A percentile compares a stretch with the other conserved stretches of the same genome.
These are phyloP conservation scores for Ctenopoma multispine DNA, from an alignment of 2,797 vertebrate species.

Conservation along the genomic window DNA sequence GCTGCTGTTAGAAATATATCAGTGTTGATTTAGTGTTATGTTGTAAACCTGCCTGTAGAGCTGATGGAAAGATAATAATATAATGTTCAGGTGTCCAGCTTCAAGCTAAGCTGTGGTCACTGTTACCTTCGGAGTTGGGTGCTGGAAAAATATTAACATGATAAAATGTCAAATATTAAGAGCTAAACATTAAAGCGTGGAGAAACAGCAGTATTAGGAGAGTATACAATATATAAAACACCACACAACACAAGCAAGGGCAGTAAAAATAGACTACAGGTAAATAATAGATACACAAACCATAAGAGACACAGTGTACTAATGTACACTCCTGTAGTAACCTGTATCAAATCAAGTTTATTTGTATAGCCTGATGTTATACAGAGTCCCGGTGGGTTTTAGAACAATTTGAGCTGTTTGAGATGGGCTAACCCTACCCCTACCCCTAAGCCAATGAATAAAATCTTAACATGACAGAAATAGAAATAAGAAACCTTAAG, in stretches of 20 bases:
- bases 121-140: background rate
- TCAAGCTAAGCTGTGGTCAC: conserved; percentile 15
- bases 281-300: conserved; percentile 68
- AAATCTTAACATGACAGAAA: conserved; percentile 3
- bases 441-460: too few species aligned
- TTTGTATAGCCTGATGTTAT: conserved; percentile 1
- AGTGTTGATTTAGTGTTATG: conserved; percentile 26
- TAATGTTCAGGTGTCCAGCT: conserved; percentile 27
- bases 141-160: background rate
- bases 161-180: conserved; percentile 12
- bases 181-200: background rate
- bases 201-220: background rate
- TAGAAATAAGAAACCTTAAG: background rate
- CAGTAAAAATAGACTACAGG: conserved; percentile 66
- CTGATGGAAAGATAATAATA: conserved; percentile 28
- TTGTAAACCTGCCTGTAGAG: conserved; percentile 40
- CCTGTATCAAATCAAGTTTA: conserved; percentile 4
- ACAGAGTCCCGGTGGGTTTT: conserved; percentile 6
- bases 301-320: conserved; percentile 18
- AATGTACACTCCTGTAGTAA: conserved; percentile 5
- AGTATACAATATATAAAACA: background rate
- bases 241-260: background rate
- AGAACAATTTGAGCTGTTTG: background rate
- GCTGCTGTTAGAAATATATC: background rate
- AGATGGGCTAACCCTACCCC: too few species aligned